Evolutionary conservation across 1,140 invertebrate genomes (phyloP), one percentile per base, ranked within the genome.

Genomic region (Chymomyza costata): DNA sequence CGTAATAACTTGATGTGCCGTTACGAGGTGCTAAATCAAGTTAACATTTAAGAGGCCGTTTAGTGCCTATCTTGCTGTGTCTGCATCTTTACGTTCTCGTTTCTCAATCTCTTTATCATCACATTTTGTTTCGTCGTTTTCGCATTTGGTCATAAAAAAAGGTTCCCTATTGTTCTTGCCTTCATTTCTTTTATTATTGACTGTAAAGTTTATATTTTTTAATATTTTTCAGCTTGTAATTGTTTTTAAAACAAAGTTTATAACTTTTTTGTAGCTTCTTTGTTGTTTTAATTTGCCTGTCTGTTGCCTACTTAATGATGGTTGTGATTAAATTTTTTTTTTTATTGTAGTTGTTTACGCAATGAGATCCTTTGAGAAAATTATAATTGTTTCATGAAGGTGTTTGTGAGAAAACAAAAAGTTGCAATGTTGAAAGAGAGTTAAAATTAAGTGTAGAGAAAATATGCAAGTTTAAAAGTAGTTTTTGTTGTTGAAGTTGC

Each of bases 1-100:
- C 21, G n/a, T n/a, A n/a, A n/a, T n/a, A n/a, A n/a, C n/a, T n/a
- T n/a, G n/a, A n/a, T n/a, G n/a, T 8, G 21, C 3, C 41, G 63
- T 78, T 67, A 78, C 73, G 71, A 78, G 66, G 71, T 78, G 71
- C 71, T 78, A 78, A 78, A 80, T 78, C 71, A 78, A 78, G 71
- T 78, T 80, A 78, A 80, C 73, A 55, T 64, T 78, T 80, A 78
- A 78, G 73, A 71, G 71, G 67, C 71, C 71, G 73, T 76, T 76
- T 76, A 76, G 71, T 71, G 71, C 73, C 71, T 80, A 63, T 59
- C 38, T 34, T 25, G 3, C 8, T 25, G 8, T 8, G 21, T 8
- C 21, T 25, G 21, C 8, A n/a, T n/a, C n/a, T 39, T 40, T 53
- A 25, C 35, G 38, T 30, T 37, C 1, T 3, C 32, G n/a, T 10